phyloP scores from a whole-genome alignment of 2,888 invertebrate species.

The Nomada lathburiana region DNA sequence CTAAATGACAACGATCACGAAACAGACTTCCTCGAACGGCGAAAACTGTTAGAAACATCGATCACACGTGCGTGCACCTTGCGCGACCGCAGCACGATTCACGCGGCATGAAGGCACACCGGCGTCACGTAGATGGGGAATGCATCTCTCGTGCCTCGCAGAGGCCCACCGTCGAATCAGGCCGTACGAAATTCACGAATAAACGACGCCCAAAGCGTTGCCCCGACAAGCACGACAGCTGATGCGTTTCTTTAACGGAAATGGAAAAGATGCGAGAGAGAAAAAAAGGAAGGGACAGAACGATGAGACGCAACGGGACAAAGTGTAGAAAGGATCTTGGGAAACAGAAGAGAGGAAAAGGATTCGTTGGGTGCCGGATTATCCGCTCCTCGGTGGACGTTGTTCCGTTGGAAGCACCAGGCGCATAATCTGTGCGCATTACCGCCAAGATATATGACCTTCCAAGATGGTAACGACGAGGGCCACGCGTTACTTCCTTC shows the following conservation, averaged over 20 bases:
- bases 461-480: constrained; percentile 39
- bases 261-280: background rate
- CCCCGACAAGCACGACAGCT: constrained; percentile 29
- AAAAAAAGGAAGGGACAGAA: background rate
- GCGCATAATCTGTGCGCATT: constrained; percentile 81
- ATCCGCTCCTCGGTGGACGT: constrained; percentile 69
- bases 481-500: constrained; percentile 63
- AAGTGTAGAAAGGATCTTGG: constrained; percentile 27
- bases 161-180: constrained; percentile 33
- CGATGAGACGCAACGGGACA: constrained; percentile 4
- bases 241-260: constrained; percentile 40
- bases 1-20: constrained; percentile 42
- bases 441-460: constrained; percentile 71
- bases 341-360: constrained; percentile 31
- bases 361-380: constrained; percentile 59
- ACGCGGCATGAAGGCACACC: constrained; percentile 16
- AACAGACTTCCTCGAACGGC: constrained; percentile 35
- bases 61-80: constrained; percentile 45
- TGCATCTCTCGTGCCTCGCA: constrained; percentile 31
- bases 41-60: constrained; percentile 18
- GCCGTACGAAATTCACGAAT: constrained; percentile 53
- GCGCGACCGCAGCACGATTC: constrained; percentile 31
- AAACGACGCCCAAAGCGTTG: constrained; percentile 44
- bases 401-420: constrained; percentile 70
- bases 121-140: constrained; percentile 45